Evolutionary conservation across 2,797 vertebrate genomes (phyloP).

Genomic region (Chelon auratus): DNA sequence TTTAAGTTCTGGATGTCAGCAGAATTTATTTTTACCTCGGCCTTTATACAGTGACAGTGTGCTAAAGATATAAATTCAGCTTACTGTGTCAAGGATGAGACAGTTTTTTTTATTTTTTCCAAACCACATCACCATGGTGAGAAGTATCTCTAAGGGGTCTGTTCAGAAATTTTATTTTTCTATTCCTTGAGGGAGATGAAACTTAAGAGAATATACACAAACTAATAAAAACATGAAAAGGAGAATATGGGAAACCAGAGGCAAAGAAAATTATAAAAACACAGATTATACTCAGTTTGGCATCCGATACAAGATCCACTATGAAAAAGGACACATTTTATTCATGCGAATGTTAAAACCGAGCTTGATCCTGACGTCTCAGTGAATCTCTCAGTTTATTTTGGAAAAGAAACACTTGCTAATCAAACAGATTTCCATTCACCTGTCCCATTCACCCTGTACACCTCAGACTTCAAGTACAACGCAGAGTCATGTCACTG

Average conservation of each 20-base stretch:
- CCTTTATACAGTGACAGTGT: constrained; percentile 12
- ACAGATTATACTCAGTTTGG: not conserved
- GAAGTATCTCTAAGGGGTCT: not conserved
- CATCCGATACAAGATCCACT: not conserved
- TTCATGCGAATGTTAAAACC: not conserved
- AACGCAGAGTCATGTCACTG: too few species aligned
- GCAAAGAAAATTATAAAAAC: not conserved
- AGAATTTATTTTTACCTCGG: constrained; percentile 60
- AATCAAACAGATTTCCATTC: not conserved
- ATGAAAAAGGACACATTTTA: not conserved
- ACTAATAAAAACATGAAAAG: too few species aligned
- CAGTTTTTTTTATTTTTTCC: constrained; percentile 20
- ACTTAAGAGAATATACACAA: not conserved
- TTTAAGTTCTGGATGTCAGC: constrained; percentile 57
- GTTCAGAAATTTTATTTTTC: not conserved
- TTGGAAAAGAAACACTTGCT: not conserved
- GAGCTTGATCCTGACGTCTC: not conserved
- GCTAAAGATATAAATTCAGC: constrained; percentile 34
- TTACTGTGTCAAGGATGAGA: constrained; percentile 34
- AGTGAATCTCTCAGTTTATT: not conserved
- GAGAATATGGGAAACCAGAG: too few species aligned
- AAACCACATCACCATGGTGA: not conserved
- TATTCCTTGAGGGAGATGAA: not conserved
- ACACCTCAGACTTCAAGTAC: too few species aligned
- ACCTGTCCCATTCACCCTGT: too few species aligned